Evolutionary conservation across 2,113 vertebrate species (phyloP), one percentile per base, ranked within the genome.

Genomic region (Corythaixoides concolor): DNA sequence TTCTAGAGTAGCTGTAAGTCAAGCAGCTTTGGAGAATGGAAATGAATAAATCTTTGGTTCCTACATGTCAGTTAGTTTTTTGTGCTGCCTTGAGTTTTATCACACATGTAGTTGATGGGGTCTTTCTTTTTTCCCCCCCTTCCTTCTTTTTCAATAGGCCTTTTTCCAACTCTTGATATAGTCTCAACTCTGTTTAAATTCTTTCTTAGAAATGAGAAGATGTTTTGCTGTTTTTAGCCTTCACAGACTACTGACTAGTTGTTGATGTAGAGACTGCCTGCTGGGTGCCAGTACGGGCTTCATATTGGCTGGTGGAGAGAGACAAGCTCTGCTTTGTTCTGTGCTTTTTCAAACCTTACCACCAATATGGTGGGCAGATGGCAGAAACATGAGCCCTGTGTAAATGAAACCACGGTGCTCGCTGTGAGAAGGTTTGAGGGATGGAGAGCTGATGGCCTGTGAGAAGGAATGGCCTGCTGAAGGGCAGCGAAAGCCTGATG

Each of bases 221-320:
- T 69, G 43, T 89, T 88, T 62, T 95, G 80, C 89, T 90, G 88
- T 3, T 89, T 95, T 94, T 80, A 96, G 70, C 58, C 63, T 53
- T 79, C 28, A 8, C 66, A 69, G 62, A 3, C 86, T 81, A 41
- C 80, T 53, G 76, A 15, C 43, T 78, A 8, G 69, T 37, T 96
- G 86, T 92, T 95, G 96, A 94, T 95, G 49, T 26, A 79, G 90
- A 56, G 66, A 8, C 90, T 94, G 90, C 95, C 83, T 95, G 94
- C 94, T 96, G 94, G 80, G 86, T 93, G 86, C 92, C 76, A 62
- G 80, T 68, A 41, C 4, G 12, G 69, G 33, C 89, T 85, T 85
- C 76, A 7, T 68, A 52, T 56, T 72, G 92, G 33, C 68, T 81
- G 76, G 41, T 85, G 77, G 52, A 53, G 60, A 68, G 56, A 74